These are phyloP conservation scores for Hydrozoanthus gracilis DNA, from an alignment of 92 coral and sea anemone genomes.

Conservation along the genomic window DNA sequence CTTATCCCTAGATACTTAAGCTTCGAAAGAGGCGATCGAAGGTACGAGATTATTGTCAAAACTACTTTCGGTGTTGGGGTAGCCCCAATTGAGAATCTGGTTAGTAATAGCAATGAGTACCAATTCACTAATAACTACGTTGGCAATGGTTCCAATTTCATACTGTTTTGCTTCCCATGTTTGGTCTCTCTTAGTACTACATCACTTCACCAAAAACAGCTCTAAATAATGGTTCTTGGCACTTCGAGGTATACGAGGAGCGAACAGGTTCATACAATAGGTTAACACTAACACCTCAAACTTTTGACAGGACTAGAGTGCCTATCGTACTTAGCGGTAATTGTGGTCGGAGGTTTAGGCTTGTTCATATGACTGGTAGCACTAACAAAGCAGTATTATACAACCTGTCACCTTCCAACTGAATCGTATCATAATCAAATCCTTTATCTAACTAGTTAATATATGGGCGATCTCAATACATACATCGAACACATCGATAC, in stretches of 20 bases:
- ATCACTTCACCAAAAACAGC: neutral
- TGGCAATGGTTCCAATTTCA: neutral
- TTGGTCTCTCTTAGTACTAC: neutral
- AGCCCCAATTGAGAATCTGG: neutral
- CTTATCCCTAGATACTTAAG: neutral
- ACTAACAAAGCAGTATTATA: no score
- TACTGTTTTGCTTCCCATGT: neutral
- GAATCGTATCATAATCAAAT: no score
- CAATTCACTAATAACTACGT: neutral
- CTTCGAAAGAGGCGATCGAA: neutral
- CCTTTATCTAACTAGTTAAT: no score
- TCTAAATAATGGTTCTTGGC: no score
- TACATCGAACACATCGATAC: no score
- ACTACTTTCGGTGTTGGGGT: neutral
- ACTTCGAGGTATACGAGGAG: neutral
- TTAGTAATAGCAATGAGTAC: no score
- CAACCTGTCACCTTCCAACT: no score
- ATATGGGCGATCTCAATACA: no score
- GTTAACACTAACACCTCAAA: neutral
- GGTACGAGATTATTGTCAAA: neutral
- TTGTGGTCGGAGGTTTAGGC: no score
- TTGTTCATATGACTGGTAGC: neutral
- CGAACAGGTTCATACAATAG: neutral
- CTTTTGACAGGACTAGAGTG: neutral
- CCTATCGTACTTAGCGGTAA: neutral